These are phyloP conservation scores for Oryctes rhinoceros DNA, from an alignment of 1,140 invertebrate genomes.

Conservation along the genomic window DNA sequence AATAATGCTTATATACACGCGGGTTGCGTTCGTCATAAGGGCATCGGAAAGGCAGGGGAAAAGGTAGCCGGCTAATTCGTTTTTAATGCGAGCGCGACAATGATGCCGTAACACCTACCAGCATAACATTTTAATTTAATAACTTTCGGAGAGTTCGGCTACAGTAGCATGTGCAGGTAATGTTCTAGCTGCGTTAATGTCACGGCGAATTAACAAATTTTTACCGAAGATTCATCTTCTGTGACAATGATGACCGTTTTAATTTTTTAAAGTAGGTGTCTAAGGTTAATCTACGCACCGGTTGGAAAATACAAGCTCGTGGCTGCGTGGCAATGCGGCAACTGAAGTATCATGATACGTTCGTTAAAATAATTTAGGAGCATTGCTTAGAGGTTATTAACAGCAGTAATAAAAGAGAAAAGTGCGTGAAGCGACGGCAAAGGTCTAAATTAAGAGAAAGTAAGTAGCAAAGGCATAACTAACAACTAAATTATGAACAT, in stretches of 20 bases:
- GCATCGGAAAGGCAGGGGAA: background rate
- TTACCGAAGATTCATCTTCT: conserved; percentile 10
- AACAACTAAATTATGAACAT: no score
- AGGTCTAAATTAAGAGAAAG: no score
- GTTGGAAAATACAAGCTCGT: background rate
- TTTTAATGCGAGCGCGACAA: conserved; percentile 55
- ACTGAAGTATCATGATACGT: no score
- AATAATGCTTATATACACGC: no score
- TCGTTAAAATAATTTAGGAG: no score
- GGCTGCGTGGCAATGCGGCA: no score
- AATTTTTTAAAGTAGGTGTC: conserved; percentile 25
- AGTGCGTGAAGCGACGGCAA: no score
- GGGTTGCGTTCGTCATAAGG: background rate
- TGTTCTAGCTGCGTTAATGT: conserved; percentile 18
- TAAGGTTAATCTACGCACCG: conserved; percentile 17
- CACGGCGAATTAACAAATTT: conserved; percentile 36
- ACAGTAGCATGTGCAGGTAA: background rate
- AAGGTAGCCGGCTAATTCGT: conserved; percentile 48
- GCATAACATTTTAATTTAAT: conserved; percentile 57
- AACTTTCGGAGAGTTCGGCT: conserved; percentile 44
- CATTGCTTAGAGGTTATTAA: no score
- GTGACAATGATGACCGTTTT: conserved; percentile 7
- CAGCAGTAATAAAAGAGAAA: no score
- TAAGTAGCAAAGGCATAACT: no score
- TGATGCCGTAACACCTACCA: conserved; percentile 53